These are phyloP conservation scores for Melangyna quadrimaculata DNA, from an alignment of 2,888 invertebrate species.

Conservation along the genomic window DNA sequence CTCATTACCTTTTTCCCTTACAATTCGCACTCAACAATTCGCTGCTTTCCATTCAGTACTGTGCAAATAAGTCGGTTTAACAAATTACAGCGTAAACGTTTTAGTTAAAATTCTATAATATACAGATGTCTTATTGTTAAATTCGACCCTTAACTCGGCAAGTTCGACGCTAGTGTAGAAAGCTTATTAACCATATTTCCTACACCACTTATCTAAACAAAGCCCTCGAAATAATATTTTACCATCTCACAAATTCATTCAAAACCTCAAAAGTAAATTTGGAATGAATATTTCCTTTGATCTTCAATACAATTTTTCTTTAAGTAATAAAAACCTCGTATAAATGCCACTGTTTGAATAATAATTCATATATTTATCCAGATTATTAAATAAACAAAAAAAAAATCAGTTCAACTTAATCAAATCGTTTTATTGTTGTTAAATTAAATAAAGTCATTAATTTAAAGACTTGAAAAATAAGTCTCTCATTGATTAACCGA, in stretches of 20 bases:
- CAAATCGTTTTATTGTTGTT: background rate
- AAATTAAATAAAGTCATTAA: background rate
- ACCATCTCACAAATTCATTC: background rate
- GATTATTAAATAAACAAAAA: background rate
- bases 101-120: too few species aligned
- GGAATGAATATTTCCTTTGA: background rate
- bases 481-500: conserved; percentile 17
- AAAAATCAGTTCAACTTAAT: background rate
- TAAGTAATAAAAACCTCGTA: background rate
- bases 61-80: too few species aligned
- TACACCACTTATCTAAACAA: too few species aligned
- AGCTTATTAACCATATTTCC: too few species aligned
- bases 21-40: too few species aligned
- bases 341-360: background rate
- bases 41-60: too few species aligned
- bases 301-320: background rate
- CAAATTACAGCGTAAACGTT: too few species aligned
- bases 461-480: background rate
- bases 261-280: background rate
- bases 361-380: background rate
- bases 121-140: too few species aligned
- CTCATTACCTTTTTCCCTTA: too few species aligned
- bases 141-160: too few species aligned
- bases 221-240: too few species aligned
- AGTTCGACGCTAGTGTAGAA: too few species aligned